Evolutionary conservation across 2,888 invertebrate species (phyloP).

Genomic region (Sminthurinus aureus): DNA sequence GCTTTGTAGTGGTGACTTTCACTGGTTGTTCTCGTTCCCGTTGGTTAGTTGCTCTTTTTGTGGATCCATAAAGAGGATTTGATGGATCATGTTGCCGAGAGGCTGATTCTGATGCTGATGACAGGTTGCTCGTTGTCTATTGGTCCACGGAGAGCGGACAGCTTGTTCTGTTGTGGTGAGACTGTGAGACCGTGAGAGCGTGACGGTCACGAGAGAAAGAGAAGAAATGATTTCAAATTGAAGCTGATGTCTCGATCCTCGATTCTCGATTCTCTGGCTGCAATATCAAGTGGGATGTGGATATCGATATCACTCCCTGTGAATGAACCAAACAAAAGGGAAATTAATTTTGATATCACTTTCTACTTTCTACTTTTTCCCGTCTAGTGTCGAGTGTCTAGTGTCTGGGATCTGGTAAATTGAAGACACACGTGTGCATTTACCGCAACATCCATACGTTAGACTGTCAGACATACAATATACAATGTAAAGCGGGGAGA

Average conservation of each 20-base stretch:
- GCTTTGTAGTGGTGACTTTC: neutral
- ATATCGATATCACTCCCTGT: slow-evolving; percentile 6
- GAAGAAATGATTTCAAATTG: neutral
- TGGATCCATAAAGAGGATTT: slow-evolving; percentile 21
- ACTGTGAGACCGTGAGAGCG: too few relatives aligned
- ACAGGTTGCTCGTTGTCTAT: too few relatives aligned
- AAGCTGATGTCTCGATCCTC: neutral
- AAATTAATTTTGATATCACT: neutral
- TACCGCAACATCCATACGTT: too few relatives aligned
- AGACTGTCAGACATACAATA: too few relatives aligned
- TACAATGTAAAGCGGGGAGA: too few relatives aligned
- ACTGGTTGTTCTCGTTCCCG: neutral
- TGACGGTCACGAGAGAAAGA: too few relatives aligned
- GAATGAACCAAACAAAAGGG: slow-evolving; percentile 15
- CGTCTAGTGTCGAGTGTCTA: neutral
- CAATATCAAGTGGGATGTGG: too few relatives aligned
- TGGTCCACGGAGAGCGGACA: too few relatives aligned
- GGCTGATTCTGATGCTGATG: too few relatives aligned
- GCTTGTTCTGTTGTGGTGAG: too few relatives aligned
- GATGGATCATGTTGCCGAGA: neutral
- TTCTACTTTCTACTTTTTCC: neutral
- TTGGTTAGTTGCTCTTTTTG: neutral
- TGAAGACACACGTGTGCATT: neutral
- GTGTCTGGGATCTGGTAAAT: neutral
- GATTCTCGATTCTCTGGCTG: too few relatives aligned